Conservation (phyloP, 2,888 invertebrate species). For the Protophormia terraenovae region DNA sequence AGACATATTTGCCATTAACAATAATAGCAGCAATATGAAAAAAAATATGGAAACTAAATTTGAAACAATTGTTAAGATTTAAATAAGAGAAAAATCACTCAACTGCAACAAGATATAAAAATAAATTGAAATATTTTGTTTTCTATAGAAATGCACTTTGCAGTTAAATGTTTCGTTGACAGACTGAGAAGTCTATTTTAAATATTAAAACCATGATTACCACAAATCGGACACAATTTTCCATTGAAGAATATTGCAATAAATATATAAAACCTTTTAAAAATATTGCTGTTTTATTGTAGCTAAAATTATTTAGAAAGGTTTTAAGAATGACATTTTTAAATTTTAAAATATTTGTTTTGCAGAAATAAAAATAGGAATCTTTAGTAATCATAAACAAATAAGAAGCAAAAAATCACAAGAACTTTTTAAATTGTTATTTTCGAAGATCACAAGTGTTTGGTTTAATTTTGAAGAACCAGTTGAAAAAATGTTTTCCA, state of each 20-base stretch:
- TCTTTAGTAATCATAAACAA: too few relatives aligned
- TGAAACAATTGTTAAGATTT: slow-evolving; percentile 23
- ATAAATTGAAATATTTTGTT: slow-evolving; percentile 38
- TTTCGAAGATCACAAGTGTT: too few relatives aligned
- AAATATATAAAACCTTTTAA: neutral
- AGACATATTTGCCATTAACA: slow-evolving; percentile 54
- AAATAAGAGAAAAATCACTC: slow-evolving; percentile 25
- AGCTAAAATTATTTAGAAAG: too few relatives aligned
- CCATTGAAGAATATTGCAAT: neutral
- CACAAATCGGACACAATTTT: slow-evolving; percentile 1
- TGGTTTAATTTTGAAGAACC: too few relatives aligned
- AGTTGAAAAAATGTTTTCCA: too few relatives aligned
- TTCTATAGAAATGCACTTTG: neutral
- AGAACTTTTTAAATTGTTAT: too few relatives aligned
- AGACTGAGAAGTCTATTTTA: neutral
- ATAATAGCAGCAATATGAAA: slow-evolving; percentile 20
- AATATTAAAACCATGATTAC: slow-evolving; percentile 13
- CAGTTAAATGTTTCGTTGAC: slow-evolving; percentile 23
- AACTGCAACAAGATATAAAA: slow-evolving; percentile 27
- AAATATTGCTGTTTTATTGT: neutral
- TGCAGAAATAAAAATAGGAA: too few relatives aligned
- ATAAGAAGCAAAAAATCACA: too few relatives aligned
- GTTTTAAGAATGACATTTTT: too few relatives aligned
- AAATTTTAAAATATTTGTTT: too few relatives aligned
- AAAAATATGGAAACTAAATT: neutral